A percentile compares a stretch with the other conserved stretches of the same genome.
These are phyloP conservation scores for Cryptosula pallasiana DNA, from an alignment of 2,888 invertebrate genomes.

Conservation along the genomic window DNA sequence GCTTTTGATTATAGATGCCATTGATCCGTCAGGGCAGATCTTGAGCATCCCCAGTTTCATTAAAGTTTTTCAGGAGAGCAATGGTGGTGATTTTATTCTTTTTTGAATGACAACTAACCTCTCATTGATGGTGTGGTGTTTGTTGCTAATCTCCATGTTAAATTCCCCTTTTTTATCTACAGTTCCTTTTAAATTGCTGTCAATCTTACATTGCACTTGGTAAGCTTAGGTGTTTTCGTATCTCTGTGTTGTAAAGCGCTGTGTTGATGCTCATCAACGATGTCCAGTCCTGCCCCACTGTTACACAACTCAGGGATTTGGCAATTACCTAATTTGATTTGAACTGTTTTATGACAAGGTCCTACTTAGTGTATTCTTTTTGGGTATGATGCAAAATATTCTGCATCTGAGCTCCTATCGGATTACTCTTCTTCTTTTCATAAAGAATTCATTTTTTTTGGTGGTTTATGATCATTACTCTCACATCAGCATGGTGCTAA, in stretches of 20 bases:
- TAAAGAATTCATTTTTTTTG: not conserved
- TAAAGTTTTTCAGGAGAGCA: conserved; percentile 25
- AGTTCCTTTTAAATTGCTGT: not conserved
- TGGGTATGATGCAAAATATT: conserved; percentile 16
- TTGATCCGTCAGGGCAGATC: conserved; percentile 24
- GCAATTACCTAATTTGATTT: not conserved
- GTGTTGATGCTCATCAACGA: conserved; percentile 28
- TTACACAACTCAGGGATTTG: conserved; percentile 6
- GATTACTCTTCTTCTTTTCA: not conserved
- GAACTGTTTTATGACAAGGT: not conserved
- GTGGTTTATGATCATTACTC: not conserved
- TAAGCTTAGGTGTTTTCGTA: not conserved
- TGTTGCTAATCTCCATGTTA: conserved; percentile 18
- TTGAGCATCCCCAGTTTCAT: conserved; percentile 25
- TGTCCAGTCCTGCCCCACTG: conserved; percentile 27
- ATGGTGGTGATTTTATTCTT: conserved; percentile 24
- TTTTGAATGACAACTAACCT: conserved; percentile 25
- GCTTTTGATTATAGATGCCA: too few species aligned
- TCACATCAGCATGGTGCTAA: not conserved
- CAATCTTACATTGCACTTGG: not conserved
- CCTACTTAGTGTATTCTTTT: not conserved
- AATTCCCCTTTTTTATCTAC: conserved; percentile 25
- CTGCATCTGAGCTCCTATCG: conserved; percentile 12
- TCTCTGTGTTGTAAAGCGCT: conserved; percentile 23
- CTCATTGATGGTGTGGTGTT: not conserved